A percentile compares a stretch with the other conserved stretches of the same genome.
Evolutionary conservation across 2,797 vertebrate species (phyloP).

Genomic region (Anguilla marmorata): DNA sequence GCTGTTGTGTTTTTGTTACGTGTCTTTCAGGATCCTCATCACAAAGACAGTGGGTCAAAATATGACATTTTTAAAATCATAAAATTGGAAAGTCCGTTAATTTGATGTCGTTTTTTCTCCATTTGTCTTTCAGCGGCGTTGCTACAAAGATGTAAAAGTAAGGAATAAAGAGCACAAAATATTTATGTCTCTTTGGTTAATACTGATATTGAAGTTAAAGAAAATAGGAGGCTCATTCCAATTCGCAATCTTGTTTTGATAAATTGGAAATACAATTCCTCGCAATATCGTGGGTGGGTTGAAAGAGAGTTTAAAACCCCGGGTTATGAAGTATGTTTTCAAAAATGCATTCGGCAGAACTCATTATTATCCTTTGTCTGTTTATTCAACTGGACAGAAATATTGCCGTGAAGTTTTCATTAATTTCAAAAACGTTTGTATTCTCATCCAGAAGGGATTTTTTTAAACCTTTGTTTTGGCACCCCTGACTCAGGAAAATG

Average conservation of each 20-base stretch:
- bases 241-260: conserved; percentile 14
- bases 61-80: neutral
- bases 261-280: neutral
- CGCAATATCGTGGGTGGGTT: neutral
- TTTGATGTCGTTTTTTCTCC: neutral
- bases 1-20: neutral
- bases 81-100: neutral
- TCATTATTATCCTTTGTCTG: neutral
- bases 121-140: neutral
- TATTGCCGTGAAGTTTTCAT: neutral
- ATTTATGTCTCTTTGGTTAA: conserved; percentile 42
- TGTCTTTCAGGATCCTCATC: neutral
- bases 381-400: neutral
- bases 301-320: neutral
- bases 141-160: conserved; percentile 41
- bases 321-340: conserved; percentile 15
- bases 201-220: conserved; percentile 16
- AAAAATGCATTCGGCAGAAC: neutral
- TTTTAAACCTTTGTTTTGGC: neutral
- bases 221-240: neutral
- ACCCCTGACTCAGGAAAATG: neutral
- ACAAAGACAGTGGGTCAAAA: neutral
- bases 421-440: neutral
- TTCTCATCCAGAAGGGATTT: neutral
- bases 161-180: conserved; percentile 45